phyloP scores from a whole-genome alignment of 2,888 invertebrate species.

The Muscina levida region DNA sequence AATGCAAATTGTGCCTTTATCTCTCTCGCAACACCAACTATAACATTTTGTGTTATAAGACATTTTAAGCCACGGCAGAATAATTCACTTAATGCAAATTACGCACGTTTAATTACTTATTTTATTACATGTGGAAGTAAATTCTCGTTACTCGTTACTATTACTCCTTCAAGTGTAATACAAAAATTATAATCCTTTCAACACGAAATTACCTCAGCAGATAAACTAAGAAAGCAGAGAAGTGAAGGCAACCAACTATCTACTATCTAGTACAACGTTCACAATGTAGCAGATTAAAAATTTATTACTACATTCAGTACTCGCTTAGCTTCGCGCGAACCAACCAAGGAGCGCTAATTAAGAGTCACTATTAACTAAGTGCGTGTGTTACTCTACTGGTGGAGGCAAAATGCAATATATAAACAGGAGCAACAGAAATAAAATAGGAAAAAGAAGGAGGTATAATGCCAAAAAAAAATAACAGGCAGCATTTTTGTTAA shows the following conservation, averaged over 20 bases:
- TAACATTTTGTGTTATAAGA: too few relatives aligned
- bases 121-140: conserved; percentile 19
- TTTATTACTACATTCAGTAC: conserved; percentile 48
- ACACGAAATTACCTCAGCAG: neutral
- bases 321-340: neutral
- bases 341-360: conserved; percentile 6
- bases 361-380: conserved; percentile 18
- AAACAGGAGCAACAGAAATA: too few relatives aligned
- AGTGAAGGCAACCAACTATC: neutral
- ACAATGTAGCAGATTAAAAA: conserved; percentile 55
- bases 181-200: conserved; percentile 23
- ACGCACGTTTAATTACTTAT: conserved; percentile 60
- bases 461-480: neutral
- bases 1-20: too few relatives aligned
- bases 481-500: neutral
- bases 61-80: neutral
- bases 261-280: conserved; percentile 24
- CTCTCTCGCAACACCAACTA: too few relatives aligned
- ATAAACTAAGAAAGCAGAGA: neutral
- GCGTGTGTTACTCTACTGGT: conserved; percentile 6
- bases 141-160: neutral
- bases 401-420: neutral
- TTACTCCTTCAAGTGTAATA: neutral
- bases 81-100: conserved; percentile 51
- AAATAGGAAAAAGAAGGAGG: neutral